These are phyloP conservation scores for Daboia siamensis DNA, from an alignment of 2,113 vertebrate genomes.

Conservation along the genomic window DNA sequence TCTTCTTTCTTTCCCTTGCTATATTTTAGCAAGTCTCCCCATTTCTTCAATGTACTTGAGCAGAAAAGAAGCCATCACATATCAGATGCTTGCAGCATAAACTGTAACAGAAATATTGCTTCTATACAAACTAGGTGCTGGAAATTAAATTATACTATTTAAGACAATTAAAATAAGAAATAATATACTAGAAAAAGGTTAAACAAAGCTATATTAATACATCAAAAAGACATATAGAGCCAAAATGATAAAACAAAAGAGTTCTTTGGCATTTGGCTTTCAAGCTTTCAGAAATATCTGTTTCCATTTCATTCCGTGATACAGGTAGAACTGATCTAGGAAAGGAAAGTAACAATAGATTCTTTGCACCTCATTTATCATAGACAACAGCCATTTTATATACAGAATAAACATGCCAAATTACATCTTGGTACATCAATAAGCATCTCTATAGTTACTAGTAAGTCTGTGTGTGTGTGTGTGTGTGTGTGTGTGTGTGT, in stretches of 20 bases:
- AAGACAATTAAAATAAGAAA: background rate
- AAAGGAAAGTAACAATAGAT: background rate
- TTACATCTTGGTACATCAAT: background rate
- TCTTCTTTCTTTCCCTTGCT: background rate
- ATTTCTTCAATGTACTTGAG: background rate
- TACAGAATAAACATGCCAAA: background rate
- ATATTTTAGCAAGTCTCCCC: background rate
- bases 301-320: background rate
- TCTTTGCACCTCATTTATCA: background rate
- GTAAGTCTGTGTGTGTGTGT: no score
- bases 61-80: background rate
- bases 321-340: background rate
- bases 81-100: background rate
- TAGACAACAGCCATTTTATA: background rate
- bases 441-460: background rate
- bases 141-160: background rate
- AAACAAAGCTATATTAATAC: background rate
- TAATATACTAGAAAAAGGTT: background rate
- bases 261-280: background rate
- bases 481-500: no score
- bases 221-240: background rate
- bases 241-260: background rate
- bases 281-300: background rate
- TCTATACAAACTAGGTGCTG: background rate
- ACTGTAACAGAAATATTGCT: background rate